A percentile compares a stretch with the other conserved stretches of the same genome.
phyloP scores from a whole-genome alignment of 2,888 invertebrate species.

The Eudasyphora cyanicolor region DNA sequence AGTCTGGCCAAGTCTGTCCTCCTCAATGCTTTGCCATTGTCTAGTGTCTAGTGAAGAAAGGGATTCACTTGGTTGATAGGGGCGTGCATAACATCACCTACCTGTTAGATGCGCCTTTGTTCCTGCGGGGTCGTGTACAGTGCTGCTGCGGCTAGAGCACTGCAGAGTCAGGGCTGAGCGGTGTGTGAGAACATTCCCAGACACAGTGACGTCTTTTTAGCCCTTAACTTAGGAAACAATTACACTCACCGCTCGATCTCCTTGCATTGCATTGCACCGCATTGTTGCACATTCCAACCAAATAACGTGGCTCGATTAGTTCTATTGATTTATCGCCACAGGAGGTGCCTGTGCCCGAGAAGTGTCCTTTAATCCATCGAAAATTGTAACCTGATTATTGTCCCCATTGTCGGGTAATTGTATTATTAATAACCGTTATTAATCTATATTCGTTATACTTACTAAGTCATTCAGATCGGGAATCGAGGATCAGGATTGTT shows the following conservation, averaged over 20 bases:
- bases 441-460: constrained; percentile 42
- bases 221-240: constrained; percentile 49
- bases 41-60: constrained; percentile 69
- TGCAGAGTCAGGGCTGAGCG: constrained; percentile 19
- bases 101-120: constrained; percentile 69
- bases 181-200: constrained; percentile 76
- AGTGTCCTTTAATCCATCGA: constrained; percentile 10
- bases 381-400: constrained; percentile 57
- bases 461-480: background rate
- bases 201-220: constrained; percentile 67
- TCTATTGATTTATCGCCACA: constrained; percentile 62
- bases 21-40: constrained; percentile 40
- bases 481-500: no score
- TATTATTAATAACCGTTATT: constrained; percentile 63
- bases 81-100: constrained; percentile 78
- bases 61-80: constrained; percentile 76
- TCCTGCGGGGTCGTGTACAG: background rate
- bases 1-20: constrained; percentile 39
- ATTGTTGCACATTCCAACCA: constrained; percentile 1
- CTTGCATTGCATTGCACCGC: constrained; percentile 51
- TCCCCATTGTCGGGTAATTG: constrained; percentile 58
- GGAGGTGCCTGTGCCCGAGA: constrained; percentile 22
- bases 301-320: constrained; percentile 56
- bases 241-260: constrained; percentile 31
- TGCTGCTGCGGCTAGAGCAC: constrained; percentile 37